Base-by-base conservation (phyloP, 1,140 invertebrate genomes). In the Goniozus legneri region DNA sequence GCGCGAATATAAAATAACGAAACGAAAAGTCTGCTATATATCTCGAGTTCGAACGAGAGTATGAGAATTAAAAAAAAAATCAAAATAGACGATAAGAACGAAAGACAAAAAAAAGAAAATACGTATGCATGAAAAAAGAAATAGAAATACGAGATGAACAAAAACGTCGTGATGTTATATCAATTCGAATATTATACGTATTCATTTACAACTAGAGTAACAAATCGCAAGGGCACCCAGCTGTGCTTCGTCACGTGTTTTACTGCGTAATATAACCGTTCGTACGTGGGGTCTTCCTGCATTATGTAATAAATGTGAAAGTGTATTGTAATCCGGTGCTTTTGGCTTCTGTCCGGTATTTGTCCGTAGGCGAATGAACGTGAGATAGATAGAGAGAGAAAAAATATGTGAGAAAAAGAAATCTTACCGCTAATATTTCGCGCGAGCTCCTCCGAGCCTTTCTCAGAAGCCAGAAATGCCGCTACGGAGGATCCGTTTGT, bases 401-500 rank as follows among this genome's bases (percentile, higher is more conserved):
- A 24, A 27, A 22, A 14, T 8, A 20, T 34, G 3, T 15, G 21
- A 35, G 8, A n/a, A 22, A 35, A 24, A 16, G 10, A 35, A 56
- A 18, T 31, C 30, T 41, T n/a, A n/a, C n/a, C n/a, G n/a, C n/a
- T 19, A 2, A 19, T 44, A 4, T 6, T 40, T 35, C 36, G 36
- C 47, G 55, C 30, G 46, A 50, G 56, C 44, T 47, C 42, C 53
- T 60, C 51, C 50, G 41, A 27, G 53, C 47, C 47, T 51, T 54
- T 59, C 44, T 61, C 60, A 64, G 60, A 67, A 64, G 62, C 62
- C 54, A 56, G 60, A 65, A 65, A 58, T 62, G 62, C 62, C 62
- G 47, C 30, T 46, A 51, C 47, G 50, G 56, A 59, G 52, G 47
- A 46, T 41, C 32, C 40, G 44, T 54, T 32, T 36, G 46, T 53